Conservation (phyloP, 2,888 invertebrate genomes). For the Drosophila trichaetosa region DNA sequence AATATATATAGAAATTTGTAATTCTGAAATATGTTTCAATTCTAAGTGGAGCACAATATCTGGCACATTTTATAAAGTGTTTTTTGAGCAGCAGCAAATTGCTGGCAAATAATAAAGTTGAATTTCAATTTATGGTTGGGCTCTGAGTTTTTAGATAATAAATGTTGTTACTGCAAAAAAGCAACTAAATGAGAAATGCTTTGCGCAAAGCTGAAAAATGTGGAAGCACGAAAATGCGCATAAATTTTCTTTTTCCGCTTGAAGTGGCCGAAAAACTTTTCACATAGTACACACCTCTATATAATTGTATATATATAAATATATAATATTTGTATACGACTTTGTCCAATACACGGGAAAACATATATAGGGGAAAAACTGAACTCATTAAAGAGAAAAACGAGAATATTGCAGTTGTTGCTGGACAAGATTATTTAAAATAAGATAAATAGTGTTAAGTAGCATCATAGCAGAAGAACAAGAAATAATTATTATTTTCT, state of each 20-base stretch:
- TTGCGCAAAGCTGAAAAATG: slow-evolving; percentile 24
- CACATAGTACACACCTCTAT: neutral
- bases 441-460: neutral
- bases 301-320: neutral
- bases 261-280: slow-evolving; percentile 17
- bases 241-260: slow-evolving; percentile 57
- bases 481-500: neutral
- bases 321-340: neutral
- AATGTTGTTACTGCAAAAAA: neutral
- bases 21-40: slow-evolving; percentile 8
- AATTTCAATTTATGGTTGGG: neutral
- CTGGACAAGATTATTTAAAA: neutral
- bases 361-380: neutral
- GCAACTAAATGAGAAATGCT: slow-evolving; percentile 23
- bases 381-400: neutral
- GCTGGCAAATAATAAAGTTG: slow-evolving; percentile 1
- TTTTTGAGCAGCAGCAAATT: neutral
- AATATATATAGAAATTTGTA: neutral
- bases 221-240: slow-evolving; percentile 38
- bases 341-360: slow-evolving; percentile 1
- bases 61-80: neutral
- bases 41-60: neutral
- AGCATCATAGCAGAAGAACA: neutral
- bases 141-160: neutral
- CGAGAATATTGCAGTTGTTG: neutral